phyloP scores from a whole-genome alignment of 2,888 invertebrate genomes.

The Stenodema calcarata region DNA sequence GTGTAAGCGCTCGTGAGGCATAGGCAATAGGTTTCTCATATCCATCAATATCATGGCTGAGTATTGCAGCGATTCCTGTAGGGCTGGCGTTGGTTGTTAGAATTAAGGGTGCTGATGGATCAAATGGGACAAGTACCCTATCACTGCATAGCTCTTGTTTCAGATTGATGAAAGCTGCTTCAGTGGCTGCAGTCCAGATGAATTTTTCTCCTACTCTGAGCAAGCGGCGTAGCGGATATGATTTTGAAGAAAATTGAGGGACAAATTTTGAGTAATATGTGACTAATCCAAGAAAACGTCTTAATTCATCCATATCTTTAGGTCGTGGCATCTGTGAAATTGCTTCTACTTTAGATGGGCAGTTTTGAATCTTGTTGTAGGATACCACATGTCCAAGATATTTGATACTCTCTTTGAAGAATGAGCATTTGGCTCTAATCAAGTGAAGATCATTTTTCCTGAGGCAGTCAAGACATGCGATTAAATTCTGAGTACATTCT shows the following conservation, averaged over 20 bases:
- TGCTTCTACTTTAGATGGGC: slow-evolving; percentile 43
- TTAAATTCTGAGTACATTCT: slow-evolving; percentile 22
- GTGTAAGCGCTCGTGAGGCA: slow-evolving; percentile 46
- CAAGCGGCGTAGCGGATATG: slow-evolving; percentile 53
- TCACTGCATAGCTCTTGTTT: slow-evolving; percentile 56
- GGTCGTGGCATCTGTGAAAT: slow-evolving; percentile 3
- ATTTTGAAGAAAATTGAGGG: slow-evolving; percentile 23
- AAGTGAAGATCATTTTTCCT: slow-evolving; percentile 48
- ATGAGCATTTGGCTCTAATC: slow-evolving; percentile 50
- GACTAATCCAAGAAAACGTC: slow-evolving; percentile 53
- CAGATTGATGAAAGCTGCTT: slow-evolving; percentile 53
- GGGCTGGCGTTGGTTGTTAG: slow-evolving; percentile 55
- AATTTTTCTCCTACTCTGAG: slow-evolving; percentile 43
- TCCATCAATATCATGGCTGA: slow-evolving; percentile 51
- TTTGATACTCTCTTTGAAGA: slow-evolving; percentile 21
- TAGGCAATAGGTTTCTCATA: slow-evolving; percentile 49
- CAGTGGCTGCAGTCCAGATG: neutral
- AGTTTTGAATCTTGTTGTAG: slow-evolving; percentile 42
- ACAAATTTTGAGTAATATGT: slow-evolving; percentile 55
- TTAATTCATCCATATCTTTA: slow-evolving; percentile 48
- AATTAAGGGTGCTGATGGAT: slow-evolving; percentile 53
- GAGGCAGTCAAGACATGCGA: neutral
- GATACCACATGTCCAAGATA: slow-evolving; percentile 45
- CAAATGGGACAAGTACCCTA: slow-evolving; percentile 54
- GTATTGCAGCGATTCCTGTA: slow-evolving; percentile 49